Evolutionary conservation across 2,113 vertebrate species (phyloP).

Genomic region (Nematolebias whitei): DNA sequence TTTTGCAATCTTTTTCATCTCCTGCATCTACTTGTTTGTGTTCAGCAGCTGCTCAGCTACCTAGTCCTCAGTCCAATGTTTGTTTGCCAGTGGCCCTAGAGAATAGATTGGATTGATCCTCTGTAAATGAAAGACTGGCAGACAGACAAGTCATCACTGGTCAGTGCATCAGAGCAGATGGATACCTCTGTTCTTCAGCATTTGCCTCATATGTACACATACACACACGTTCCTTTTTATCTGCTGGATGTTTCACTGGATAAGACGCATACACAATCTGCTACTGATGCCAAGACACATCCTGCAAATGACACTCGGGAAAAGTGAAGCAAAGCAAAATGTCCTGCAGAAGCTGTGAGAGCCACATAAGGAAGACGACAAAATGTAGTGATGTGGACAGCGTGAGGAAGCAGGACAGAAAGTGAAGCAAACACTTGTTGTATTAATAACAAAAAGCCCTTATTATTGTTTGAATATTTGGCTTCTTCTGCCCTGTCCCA

Average conservation of each 20-base stretch:
- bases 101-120: slow-evolving; percentile 54
- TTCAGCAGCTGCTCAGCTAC: slow-evolving; percentile 15
- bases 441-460: slow-evolving; percentile 49
- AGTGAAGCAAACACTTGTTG: slow-evolving; percentile 29
- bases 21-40: slow-evolving; percentile 8
- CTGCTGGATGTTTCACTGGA: slow-evolving; percentile 39
- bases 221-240: slow-evolving; percentile 33
- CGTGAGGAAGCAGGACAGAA: slow-evolving; percentile 12
- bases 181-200: slow-evolving; percentile 34
- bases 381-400: slow-evolving; percentile 36
- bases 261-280: slow-evolving; percentile 3
- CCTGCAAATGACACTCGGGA: slow-evolving; percentile 21
- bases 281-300: slow-evolving; percentile 35
- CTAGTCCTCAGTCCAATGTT: slow-evolving; percentile 23
- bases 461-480: slow-evolving; percentile 56
- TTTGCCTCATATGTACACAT: slow-evolving; percentile 36
- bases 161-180: slow-evolving; percentile 65
- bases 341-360: slow-evolving; percentile 14
- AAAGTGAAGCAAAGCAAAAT: slow-evolving; percentile 16
- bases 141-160: slow-evolving; percentile 55
- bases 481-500: slow-evolving; percentile 39
- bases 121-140: slow-evolving; percentile 58
- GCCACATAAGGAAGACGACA: slow-evolving; percentile 41
- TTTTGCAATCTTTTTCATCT: background rate
- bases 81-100: slow-evolving; percentile 34